Base-by-base conservation (phyloP, 2,888 invertebrate species). In the Rhimphoctona megacephalus region DNA sequence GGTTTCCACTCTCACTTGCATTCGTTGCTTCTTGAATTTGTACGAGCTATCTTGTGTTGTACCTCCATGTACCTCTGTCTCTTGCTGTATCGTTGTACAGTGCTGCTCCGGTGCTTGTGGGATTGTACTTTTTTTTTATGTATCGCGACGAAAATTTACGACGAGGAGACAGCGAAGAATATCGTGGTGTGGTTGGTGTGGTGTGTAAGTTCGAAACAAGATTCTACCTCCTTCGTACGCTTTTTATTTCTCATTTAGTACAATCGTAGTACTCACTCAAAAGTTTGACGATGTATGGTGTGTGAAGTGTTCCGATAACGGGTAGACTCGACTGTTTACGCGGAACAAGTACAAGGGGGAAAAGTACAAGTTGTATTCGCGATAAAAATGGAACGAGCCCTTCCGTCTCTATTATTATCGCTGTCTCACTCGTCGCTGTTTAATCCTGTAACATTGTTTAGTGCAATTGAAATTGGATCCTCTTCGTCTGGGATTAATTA, bases 371-470 rank as follows among this genome's bases (percentile, higher is more conserved):
- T 84, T 83, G 76, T 86, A 79, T 36, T 78, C 81, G 81, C 61
- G 84, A 74, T 84, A 81, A 86, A 85, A 83, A 86, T 86, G 86
- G 86, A 81, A 79, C 81, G 81, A 39, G 86, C 33, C 79, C 43
- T 74, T 46, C 57, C 76, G 52, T 74, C 46, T 52, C 74, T 74
- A 74, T 67, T 66, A 54, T 74, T 70, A 79, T 67, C 83, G 43
- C 43, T 54, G 80, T 52, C 52, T 19, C 54, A 43, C 52, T 52
- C 52, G n/a, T 52, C 80, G 54, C 61, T 67, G 64, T 52, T 81
- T 39, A 61, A 67, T 54, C 22, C 49, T 36, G 70, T 64, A 30
- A 49, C n/a, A 25, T 43, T 36, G 11, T 39, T 70, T 22, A 22
- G 67, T 46, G 25, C n/a, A 9, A 72, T 69, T 43, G 33, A 25